Evolutionary conservation across 2,888 invertebrate species (phyloP).

Genomic region (Cartodere bifasciata): DNA sequence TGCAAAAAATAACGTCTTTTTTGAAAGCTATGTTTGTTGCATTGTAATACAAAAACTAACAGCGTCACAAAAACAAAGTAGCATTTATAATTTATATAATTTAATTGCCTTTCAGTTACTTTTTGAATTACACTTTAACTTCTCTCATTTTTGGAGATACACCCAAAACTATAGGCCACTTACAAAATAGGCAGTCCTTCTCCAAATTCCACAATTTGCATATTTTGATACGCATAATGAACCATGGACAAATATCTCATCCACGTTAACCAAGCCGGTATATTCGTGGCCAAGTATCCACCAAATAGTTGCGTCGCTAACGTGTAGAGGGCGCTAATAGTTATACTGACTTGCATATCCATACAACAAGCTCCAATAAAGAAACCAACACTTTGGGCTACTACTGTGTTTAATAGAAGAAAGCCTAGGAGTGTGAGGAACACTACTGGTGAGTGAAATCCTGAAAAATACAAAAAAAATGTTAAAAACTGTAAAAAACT

Average conservation of each 20-base stretch:
- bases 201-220: slow-evolving; percentile 66
- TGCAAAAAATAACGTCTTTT: too few species aligned
- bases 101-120: too few species aligned
- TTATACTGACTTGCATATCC: slow-evolving; percentile 67
- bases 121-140: too few species aligned
- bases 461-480: slow-evolving; percentile 20
- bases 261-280: slow-evolving; percentile 62
- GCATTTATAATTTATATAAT: too few species aligned
- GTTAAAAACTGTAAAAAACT: too few species aligned
- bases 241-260: slow-evolving; percentile 64
- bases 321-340: slow-evolving; percentile 63
- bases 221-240: slow-evolving; percentile 68
- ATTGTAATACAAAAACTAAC: too few species aligned
- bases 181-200: slow-evolving; percentile 56
- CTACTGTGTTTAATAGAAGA: slow-evolving; percentile 56
- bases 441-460: slow-evolving; percentile 46
- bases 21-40: too few species aligned
- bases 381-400: slow-evolving; percentile 67
- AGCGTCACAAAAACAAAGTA: too few species aligned
- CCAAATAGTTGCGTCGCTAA: slow-evolving; percentile 66
- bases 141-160: too few species aligned
- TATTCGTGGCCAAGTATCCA: slow-evolving; percentile 59
- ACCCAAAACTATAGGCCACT: too few species aligned
- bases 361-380: slow-evolving; percentile 66
- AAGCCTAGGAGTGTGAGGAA: slow-evolving; percentile 57